Conservation (phyloP, 2,113 vertebrate species). For the western clawed frog (Xenopus tropicalis) region DNA sequence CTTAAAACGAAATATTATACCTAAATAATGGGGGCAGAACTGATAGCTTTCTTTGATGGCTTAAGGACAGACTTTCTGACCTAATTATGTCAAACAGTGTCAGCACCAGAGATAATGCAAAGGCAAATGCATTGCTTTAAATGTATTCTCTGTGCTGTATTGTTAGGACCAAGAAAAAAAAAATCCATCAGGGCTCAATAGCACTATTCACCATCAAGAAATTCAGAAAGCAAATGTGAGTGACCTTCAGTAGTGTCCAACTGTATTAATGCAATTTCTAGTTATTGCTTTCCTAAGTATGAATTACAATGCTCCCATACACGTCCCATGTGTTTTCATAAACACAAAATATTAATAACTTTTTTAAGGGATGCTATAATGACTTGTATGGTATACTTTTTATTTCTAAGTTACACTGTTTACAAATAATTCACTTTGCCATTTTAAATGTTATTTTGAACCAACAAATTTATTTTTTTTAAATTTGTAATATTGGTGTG, state of each 20-base stretch:
- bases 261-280: too few relatives aligned
- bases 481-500: too few relatives aligned
- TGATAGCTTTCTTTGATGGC: conserved; percentile 73
- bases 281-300: too few relatives aligned
- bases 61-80: conserved; percentile 78
- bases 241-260: conserved; percentile 52
- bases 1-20: conserved; percentile 71
- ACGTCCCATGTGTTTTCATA: too few relatives aligned
- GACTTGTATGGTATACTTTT: too few relatives aligned
- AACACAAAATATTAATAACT: too few relatives aligned
- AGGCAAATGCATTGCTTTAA: conserved; percentile 77
- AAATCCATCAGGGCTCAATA: conserved; percentile 78
- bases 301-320: too few relatives aligned
- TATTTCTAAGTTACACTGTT: too few relatives aligned
- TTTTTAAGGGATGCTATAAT: too few relatives aligned
- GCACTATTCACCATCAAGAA: conserved; percentile 72
- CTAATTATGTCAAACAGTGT: conserved; percentile 85
- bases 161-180: conserved; percentile 63
- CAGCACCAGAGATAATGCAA: conserved; percentile 79
- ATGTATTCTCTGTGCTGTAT: conserved; percentile 73
- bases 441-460: too few relatives aligned
- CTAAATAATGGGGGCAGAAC: conserved; percentile 77
- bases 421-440: too few relatives aligned
- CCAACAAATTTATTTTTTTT: too few relatives aligned
- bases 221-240: conserved; percentile 55